Conservation (phyloP, 2,113 vertebrate genomes). For the Nicator chloris region DNA sequence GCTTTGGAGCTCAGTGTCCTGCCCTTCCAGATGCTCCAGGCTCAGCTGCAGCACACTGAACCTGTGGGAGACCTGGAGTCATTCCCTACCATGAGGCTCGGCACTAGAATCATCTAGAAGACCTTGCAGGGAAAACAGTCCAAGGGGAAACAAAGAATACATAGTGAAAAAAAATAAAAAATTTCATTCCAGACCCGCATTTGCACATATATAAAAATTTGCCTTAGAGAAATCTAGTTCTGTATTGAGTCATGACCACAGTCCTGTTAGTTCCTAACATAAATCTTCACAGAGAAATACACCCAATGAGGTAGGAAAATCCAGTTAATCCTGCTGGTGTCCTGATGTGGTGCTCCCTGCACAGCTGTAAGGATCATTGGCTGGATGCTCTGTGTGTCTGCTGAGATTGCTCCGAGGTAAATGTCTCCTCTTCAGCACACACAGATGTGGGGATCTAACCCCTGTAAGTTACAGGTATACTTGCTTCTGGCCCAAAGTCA, state of each 20-base stretch:
- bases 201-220: neutral
- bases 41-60: neutral
- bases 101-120: neutral
- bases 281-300: neutral
- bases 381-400: neutral
- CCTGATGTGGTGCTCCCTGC: neutral
- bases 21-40: constrained; percentile 1
- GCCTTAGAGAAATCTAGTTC: neutral
- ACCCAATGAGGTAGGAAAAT: neutral
- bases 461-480: neutral
- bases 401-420: neutral
- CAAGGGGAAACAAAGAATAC: neutral
- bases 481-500: neutral
- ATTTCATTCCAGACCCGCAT: neutral
- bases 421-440: neutral
- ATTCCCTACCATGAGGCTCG: neutral
- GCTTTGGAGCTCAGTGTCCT: neutral
- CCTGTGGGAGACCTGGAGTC: constrained; percentile 10
- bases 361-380: neutral
- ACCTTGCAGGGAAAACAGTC: neutral
- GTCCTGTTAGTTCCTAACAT: neutral
- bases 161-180: neutral
- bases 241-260: neutral
- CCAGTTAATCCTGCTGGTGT: neutral
- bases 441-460: neutral